Base-by-base conservation (phyloP, 2,888 invertebrate genomes). In the Physocephala rufipes region DNA sequence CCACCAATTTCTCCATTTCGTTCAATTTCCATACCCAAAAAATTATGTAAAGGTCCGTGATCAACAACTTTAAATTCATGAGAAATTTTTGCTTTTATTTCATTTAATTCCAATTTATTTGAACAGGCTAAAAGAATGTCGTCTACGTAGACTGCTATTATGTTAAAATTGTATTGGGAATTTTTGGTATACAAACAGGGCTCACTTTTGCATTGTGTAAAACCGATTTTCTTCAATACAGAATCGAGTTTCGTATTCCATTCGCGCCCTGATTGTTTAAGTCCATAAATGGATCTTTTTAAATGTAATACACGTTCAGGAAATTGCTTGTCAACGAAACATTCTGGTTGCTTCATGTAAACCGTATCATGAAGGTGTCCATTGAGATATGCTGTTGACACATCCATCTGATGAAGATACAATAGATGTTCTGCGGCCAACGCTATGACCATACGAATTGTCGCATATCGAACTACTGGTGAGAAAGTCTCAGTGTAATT, bases 231-330 rank as follows among this genome's bases (percentile, higher is more conserved):
- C 62, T 24, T 64, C 72, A 19, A 77, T 19, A 26, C 19, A 47
- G 45, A 30, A 7, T 76, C 73, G n/a, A 77, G 47, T 64, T 74
- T 76, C 0, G 15, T 21, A 51, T 77, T 76, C 79, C 78, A 78
- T 55, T 74, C 72, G 0, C 79, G 51, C 9, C 77, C 78, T 0
- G 74, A 67, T 49, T 79, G 76, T 53, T 78, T 78, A 0, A 79
- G 65, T 0, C 72, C 76, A 71, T 80, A 80, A 36, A 36, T 36
- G 9, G 36, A 4, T 36, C 9, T 36, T 36, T 36, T 36, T 7
- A 36, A 9, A 7, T 36, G 4, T 36, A 36, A 36, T 7, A 36
- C 36, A 36, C 36, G 4, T 7, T 36, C 9, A 9, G 36, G 36
- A 36, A 36, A 36, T 9, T 36, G 4, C 9, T 9, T 36, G 36